Evolutionary conservation across 2,113 vertebrate species (phyloP), one percentile per base, ranked within the genome.

Genomic region (Saguinus imperator): DNA sequence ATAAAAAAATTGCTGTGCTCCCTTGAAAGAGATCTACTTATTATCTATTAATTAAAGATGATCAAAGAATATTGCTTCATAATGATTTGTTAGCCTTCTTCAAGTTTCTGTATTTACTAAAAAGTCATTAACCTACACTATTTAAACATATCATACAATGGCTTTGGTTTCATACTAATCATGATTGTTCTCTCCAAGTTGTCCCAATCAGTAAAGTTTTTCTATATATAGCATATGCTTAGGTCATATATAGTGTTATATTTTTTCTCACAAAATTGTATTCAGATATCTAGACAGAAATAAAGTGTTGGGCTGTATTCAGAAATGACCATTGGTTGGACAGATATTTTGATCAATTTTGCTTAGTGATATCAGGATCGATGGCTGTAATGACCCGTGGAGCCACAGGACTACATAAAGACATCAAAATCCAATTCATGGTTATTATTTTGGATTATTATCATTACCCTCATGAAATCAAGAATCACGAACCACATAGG

Each of bases 51-150:
- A 94, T 97, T 94, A 96, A 87, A 52, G 40, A 29, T 8, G 48
- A 90, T 96, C 66, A 96, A 97, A 94, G 87, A 92, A 81, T 94
- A 94, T 83, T 89, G 20, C 89, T 96, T 93, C 79, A 91, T 81
- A 93, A 92, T 83, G 66, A 83, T 87, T 98, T 94, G 55, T 77
- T 95, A 93, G 83, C 84, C 27, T 94, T 95, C 58, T 96, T 96
- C 80, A 95, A 87, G 52, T 94, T 93, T 87, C 93, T 96, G 50
- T 98, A 90, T 97, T 96, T 97, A 96, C 92, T 93, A 95, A 88
- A 94, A 96, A 94, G 87, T 92, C 52, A 93, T 95, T 95, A 97
- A 91, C 37, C 66, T 95, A 21, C 18, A 72, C n/a, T 94, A 82
- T 91, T 96, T 95, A 55, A 90, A 95, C 89, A 87, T 83, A 91